phyloP scores from a whole-genome alignment of 2,797 vertebrate genomes.

The Danio choprae region DNA sequence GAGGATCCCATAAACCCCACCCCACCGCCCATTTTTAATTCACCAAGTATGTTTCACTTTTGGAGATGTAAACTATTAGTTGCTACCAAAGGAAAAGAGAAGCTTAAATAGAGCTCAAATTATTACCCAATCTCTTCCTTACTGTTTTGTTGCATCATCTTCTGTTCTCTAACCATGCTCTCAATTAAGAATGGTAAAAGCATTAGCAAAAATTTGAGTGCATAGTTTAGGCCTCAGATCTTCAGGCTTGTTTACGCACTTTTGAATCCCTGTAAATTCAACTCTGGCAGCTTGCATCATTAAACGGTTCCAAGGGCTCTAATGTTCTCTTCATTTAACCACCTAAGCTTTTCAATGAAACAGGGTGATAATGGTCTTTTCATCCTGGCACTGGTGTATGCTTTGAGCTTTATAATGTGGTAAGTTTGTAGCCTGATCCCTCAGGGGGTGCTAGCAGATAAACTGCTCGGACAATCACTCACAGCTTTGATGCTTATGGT shows the following conservation, averaged over 20 bases:
- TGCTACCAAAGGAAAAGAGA: neutral
- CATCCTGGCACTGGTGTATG: slow-evolving; percentile 44
- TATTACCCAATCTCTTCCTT: neutral
- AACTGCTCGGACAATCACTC: slow-evolving; percentile 34
- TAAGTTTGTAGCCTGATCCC: slow-evolving; percentile 43
- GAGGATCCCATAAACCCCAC: no score
- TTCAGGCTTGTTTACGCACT: slow-evolving; percentile 18
- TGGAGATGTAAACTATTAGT: neutral
- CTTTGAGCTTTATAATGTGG: slow-evolving; percentile 50
- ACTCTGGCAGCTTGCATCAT: slow-evolving; percentile 20
- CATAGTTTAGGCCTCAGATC: slow-evolving; percentile 7
- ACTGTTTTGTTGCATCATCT: neutral
- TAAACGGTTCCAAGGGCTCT: slow-evolving; percentile 41
- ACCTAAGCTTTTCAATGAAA: slow-evolving; percentile 39
- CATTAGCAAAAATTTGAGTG: neutral
- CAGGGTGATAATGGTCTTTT: slow-evolving; percentile 55
- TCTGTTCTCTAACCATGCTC: neutral
- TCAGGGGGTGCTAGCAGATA: slow-evolving; percentile 41
- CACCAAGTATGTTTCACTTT: neutral
- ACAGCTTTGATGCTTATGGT: slow-evolving; percentile 20
- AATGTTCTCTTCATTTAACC: slow-evolving; percentile 40
- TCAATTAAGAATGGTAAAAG: neutral
- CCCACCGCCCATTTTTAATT: no score
- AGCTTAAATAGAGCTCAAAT: neutral
- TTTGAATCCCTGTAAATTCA: slow-evolving; percentile 22